Conservation (phyloP, 1,140 invertebrate genomes). For the Elymnias hypermnestra region DNA sequence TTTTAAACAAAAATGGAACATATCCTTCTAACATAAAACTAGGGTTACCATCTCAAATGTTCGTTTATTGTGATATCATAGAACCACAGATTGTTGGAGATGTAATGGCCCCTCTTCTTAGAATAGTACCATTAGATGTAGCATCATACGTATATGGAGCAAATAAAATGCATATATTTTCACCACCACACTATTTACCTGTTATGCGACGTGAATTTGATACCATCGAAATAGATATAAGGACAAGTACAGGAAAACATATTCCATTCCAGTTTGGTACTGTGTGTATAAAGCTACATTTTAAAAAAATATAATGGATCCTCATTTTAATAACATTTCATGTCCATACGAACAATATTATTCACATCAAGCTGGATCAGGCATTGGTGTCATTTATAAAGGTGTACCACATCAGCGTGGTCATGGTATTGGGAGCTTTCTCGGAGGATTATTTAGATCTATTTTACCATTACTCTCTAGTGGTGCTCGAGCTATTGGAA, state of each 20-base stretch:
- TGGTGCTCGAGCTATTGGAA: constrained; percentile 29
- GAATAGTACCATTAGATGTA: constrained; percentile 3
- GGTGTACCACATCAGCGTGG: too few relatives aligned
- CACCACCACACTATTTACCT: constrained; percentile 31
- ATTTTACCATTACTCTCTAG: constrained; percentile 31
- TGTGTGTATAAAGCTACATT: constrained; percentile 26
- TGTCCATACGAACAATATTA: constrained; percentile 35
- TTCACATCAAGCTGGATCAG: constrained; percentile 31
- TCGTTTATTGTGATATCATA: constrained; percentile 47
- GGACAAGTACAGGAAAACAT: constrained; percentile 30
- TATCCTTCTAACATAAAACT: constrained; percentile 12
- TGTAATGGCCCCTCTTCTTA: constrained; percentile 18
- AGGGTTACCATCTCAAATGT: constrained; percentile 22
- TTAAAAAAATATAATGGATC: constrained; percentile 24
- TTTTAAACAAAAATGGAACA: constrained; percentile 9
- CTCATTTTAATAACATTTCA: constrained; percentile 12
- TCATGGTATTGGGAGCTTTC: constrained; percentile 37
- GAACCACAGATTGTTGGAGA: constrained; percentile 43
- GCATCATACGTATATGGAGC: constrained; percentile 29
- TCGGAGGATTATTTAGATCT: constrained; percentile 36
- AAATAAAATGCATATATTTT: constrained; percentile 34
- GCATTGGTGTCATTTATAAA: constrained; percentile 33
- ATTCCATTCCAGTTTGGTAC: constrained; percentile 47
- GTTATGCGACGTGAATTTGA: constrained; percentile 37
- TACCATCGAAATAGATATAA: constrained; percentile 35